Percentiles rank a stretch among this genome's conserved stretches.
These are phyloP conservation scores for Morbakka virulenta DNA, from an alignment of 30 jellyfish, hydroid and myxozoan species.

Conservation along the genomic window DNA sequence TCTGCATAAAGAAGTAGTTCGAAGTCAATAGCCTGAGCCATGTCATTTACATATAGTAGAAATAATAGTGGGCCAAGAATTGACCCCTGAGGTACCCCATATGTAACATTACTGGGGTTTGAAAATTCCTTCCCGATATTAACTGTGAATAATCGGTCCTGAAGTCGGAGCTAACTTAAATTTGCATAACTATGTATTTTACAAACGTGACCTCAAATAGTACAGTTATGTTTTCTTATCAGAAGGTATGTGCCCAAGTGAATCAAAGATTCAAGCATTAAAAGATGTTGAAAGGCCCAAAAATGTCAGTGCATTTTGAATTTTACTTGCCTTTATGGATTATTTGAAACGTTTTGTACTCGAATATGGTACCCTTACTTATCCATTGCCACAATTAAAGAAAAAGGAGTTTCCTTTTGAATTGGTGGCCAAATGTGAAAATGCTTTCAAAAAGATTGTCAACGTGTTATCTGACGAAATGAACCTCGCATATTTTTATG, in stretches of 20 bases:
- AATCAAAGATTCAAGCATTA: constrained; percentile 7
- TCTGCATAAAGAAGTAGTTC: too few species aligned
- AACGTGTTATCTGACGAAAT: background rate
- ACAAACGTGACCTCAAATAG: constrained; percentile 8
- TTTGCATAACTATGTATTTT: constrained; percentile 10
- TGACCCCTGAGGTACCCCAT: too few species aligned
- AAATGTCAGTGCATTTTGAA: background rate
- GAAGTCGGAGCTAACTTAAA: constrained; percentile 9
- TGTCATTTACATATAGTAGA: too few species aligned
- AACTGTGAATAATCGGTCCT: too few species aligned
- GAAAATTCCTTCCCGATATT: too few species aligned
- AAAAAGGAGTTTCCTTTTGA: background rate
- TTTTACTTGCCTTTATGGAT: constrained; percentile 21
- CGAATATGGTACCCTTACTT: background rate
- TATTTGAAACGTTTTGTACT: constrained; percentile 19
- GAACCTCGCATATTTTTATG: constrained; percentile 8
- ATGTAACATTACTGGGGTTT: too few species aligned
- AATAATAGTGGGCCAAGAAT: too few species aligned
- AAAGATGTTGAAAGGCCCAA: background rate
- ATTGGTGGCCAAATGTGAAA: constrained; percentile 22
- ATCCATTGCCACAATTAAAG: background rate
- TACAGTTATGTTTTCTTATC: constrained; percentile 2
- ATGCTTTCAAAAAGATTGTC: background rate
- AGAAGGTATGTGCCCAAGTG: constrained; percentile 43
- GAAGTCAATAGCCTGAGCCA: too few species aligned